Base-by-base conservation (phyloP, 2,113 vertebrate genomes). In the Chionodraco myersi region DNA sequence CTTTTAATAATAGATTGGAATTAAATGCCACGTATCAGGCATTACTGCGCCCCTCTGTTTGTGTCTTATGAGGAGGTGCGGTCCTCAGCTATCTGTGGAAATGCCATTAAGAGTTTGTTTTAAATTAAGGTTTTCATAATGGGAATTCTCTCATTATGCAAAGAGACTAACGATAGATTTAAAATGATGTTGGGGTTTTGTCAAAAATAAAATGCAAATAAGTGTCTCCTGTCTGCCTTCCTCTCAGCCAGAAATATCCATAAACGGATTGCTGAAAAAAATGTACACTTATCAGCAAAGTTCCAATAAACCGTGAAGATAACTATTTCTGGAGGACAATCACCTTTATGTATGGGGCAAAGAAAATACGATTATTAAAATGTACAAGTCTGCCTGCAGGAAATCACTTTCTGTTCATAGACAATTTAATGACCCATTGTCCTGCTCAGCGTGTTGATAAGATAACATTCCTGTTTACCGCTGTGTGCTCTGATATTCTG, bases 1-100 rank as follows among this genome's bases (percentile, higher is more conserved):
- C 59, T 78, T 69, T 86, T 90, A 87, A 84, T 88, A 89, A 87
- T 88, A 70, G 52, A 80, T 49, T 78, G 61, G 61, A 89, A 91
- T 92, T 91, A 90, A 93, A 88, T 18, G 70, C 56, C 3, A 56
- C 73, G 83, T 84, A 71, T 89, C 75, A 86, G 63, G 71, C 72
- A 82, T 83, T 71, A 51, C 70, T 71, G 48, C 57, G 16, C 64
- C 59, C 57, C 53, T 83, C 78, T 82, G 75, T 89, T 65, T 72
- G 54, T 82, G 66, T 57, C 60, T 67, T 44, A 12, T 51, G 62
- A 5, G 34, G 56, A 67, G 79, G 83, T 23, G 82, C 41, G 14
- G 21, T 57, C 78, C 52, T 52, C 36, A 18, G 21, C 15, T 83
- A 81, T 88, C 66, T 82, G 23, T 70, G 16, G 12, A 73, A 82